Evolutionary conservation across 2,113 vertebrate species (phyloP).

Genomic region (Nicator chloris): DNA sequence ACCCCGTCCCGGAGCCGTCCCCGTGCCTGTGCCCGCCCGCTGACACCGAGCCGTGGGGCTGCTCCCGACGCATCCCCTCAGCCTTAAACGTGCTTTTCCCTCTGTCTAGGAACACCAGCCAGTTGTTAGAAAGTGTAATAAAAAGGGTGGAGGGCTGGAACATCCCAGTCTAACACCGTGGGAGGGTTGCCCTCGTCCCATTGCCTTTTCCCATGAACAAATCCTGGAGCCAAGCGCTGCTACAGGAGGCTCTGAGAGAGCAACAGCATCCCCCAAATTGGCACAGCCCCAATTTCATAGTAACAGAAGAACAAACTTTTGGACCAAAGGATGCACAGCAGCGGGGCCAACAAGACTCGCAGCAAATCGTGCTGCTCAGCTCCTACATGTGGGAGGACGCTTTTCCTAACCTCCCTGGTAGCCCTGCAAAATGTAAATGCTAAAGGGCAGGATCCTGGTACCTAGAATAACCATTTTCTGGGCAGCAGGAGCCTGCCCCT

Average conservation of each 20-base stretch:
- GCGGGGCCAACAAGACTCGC: neutral
- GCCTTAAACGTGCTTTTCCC: neutral
- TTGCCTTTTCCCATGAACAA: neutral
- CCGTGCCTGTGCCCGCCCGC: neutral
- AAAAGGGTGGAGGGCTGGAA: neutral
- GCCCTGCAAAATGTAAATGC: neutral
- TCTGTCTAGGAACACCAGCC: neutral
- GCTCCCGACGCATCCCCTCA: neutral
- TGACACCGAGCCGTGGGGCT: neutral
- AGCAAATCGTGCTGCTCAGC: neutral
- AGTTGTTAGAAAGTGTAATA: constrained; percentile 5
- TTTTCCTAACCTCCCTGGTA: neutral
- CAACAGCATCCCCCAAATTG: neutral
- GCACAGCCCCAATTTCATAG: neutral
- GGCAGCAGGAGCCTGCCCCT: neutral
- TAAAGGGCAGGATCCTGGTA: neutral
- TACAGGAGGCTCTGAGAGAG: neutral
- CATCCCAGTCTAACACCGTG: neutral
- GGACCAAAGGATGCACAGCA: neutral
- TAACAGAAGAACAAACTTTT: neutral
- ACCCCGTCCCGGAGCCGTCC: neutral
- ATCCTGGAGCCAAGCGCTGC: neutral
- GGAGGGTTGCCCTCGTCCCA: neutral
- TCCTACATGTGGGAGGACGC: neutral
- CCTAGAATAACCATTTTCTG: neutral